Base-by-base conservation (phyloP, 2,113 vertebrate species). In the Mirounga angustirostris region DNA sequence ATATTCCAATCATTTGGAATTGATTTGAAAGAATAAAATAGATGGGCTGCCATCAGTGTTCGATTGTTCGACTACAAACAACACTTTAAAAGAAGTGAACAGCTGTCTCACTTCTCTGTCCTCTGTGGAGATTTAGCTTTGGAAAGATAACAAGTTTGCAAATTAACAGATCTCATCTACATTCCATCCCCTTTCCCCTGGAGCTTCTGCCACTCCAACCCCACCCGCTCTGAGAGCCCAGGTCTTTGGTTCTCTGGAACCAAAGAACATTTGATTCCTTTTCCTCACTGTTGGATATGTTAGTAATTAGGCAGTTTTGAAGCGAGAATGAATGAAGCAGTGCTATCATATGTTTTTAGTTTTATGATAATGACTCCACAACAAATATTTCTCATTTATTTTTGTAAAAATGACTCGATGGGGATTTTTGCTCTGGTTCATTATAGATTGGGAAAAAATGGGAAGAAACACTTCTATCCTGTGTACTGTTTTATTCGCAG, bases 91-190 rank as follows among this genome's bases (percentile, higher is more conserved):
- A 95, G 76, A 93, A 86, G 78, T 15, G 50, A 91, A 26, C 81
- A 91, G 96, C 95, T 93, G 67, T 67, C 88, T 81, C 63, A 26
- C 40, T 89, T 91, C 89, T 97, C 76, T 78, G 84, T 94, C 92
- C 76, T 96, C 46, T 61, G 46, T 4, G 30, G 93, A 89, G 93
- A 82, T 30, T 67, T 71, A 40, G 50, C 69, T 81, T 88, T 56
- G 88, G 46, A 79, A 91, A 96, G 89, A 93, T 65, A 86, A 85
- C 96, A 96, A 76, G 65, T 83, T 93, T 95, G 71, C 24, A 94
- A 67, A 93, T 95, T 30, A 95, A 82, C 76, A 74, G 87, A 88
- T 91, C 91, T 97, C 81, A 82, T 96, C 85, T 84, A 52, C 89
- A 93, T 91, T 82, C 43, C 28, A 58, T 67, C 43, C 50, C 61